Percentiles rank a stretch among this genome's conserved stretches.
Evolutionary conservation across 2,888 invertebrate genomes (phyloP).

Genomic region (Nemapogon koenigi): DNA sequence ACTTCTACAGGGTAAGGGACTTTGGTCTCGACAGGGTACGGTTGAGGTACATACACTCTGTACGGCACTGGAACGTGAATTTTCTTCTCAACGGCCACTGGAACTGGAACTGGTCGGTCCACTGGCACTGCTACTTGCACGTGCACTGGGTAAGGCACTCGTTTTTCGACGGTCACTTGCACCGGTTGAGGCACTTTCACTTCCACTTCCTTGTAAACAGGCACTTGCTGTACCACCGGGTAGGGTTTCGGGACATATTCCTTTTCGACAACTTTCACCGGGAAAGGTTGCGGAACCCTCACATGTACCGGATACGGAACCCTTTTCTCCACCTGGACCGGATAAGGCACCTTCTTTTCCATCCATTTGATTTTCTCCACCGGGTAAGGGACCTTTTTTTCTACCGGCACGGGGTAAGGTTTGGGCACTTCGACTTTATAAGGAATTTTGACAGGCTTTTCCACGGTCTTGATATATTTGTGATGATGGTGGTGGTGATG

Average conservation of each 20-base stretch:
- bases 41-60: conserved; percentile 38
- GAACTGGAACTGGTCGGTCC: conserved; percentile 44
- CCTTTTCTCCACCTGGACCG: conserved; percentile 50
- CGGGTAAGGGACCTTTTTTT: conserved; percentile 43
- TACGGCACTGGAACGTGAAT: conserved; percentile 40
- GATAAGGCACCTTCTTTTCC: conserved; percentile 39
- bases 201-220: conserved; percentile 41
- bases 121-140: conserved; percentile 36
- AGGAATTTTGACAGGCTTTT: conserved; percentile 58
- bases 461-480: conserved; percentile 67
- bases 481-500: conserved; percentile 73
- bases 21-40: conserved; percentile 60
- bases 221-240: conserved; percentile 49
- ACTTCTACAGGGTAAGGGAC: conserved; percentile 58
- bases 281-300: conserved; percentile 51
- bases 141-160: conserved; percentile 46
- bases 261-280: conserved; percentile 57
- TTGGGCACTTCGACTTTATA: conserved; percentile 63
- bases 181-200: conserved; percentile 49
- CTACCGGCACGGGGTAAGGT: conserved; percentile 53
- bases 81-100: conserved; percentile 27
- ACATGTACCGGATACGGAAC: conserved; percentile 52
- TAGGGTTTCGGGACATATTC: conserved; percentile 56
- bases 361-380: conserved; percentile 34
- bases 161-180: conserved; percentile 42